These are phyloP conservation scores for Steinernema feltiae DNA, from an alignment of 1,140 invertebrate genomes.

Conservation along the genomic window DNA sequence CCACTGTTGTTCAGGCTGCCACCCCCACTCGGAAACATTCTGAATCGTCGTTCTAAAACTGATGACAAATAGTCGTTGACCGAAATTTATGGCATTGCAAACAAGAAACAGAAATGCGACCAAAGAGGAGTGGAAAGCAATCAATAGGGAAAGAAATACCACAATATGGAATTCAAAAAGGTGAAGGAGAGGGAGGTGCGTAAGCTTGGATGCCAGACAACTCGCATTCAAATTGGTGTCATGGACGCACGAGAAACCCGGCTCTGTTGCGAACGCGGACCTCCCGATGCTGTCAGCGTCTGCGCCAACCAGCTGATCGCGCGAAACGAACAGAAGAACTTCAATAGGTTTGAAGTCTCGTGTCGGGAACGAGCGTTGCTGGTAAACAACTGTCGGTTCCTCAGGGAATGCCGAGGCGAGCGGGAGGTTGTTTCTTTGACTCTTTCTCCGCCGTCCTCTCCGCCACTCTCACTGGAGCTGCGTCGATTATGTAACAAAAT, in stretches of 20 bases:
- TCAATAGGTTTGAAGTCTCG: not conserved
- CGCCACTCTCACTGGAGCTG: too few relatives aligned
- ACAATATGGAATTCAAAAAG: not conserved
- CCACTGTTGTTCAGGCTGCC: not conserved
- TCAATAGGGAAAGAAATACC: not conserved
- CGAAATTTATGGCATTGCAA: not conserved
- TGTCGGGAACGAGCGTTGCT: not conserved
- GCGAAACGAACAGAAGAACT: not conserved
- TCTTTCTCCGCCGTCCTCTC: too few relatives aligned
- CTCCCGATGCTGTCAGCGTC: not conserved
- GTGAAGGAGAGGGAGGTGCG: too few relatives aligned
- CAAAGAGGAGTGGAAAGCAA: not conserved
- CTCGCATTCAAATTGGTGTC: too few relatives aligned
- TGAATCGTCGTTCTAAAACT: not conserved
- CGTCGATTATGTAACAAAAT: too few relatives aligned
- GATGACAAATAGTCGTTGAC: not conserved
- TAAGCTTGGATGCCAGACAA: too few relatives aligned
- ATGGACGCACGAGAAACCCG: not conserved
- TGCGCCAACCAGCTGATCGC: not conserved
- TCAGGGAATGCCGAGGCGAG: not conserved
- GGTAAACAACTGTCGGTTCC: slow-evolving; percentile 1
- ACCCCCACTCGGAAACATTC: not conserved
- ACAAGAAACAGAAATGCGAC: not conserved
- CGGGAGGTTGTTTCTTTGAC: not conserved
- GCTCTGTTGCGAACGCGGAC: not conserved